These are phyloP conservation scores for Blastobasis lacticolella DNA, from an alignment of 2,888 invertebrate species.

Conservation along the genomic window DNA sequence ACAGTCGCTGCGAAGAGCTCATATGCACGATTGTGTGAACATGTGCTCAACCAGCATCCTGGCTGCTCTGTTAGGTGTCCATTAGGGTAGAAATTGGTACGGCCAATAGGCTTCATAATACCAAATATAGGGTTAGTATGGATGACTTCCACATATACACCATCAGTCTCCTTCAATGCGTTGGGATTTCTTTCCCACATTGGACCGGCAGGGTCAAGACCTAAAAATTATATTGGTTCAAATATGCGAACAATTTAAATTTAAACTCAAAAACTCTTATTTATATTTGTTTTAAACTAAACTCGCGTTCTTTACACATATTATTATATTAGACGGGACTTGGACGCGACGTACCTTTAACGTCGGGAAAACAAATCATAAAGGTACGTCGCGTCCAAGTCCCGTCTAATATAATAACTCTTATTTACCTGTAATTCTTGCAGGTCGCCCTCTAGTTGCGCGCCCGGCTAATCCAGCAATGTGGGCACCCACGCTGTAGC, in stretches of 20 bases:
- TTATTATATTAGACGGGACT: too few species aligned
- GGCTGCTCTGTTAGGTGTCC: constrained; percentile 29
- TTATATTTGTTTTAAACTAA: too few species aligned
- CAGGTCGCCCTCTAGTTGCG: constrained; percentile 18
- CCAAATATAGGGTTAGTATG: constrained; percentile 37
- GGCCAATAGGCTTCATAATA: constrained; percentile 26
- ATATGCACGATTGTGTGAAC: constrained; percentile 4
- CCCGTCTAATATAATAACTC: too few species aligned
- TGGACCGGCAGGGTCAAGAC: constrained; percentile 18
- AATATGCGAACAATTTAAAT: too few species aligned
- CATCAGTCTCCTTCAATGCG: constrained; percentile 24
- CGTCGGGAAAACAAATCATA: too few species aligned
- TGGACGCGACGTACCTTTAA: too few species aligned
- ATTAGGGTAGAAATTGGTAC: constrained; percentile 37
- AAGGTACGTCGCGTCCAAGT: too few species aligned
- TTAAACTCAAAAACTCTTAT: too few species aligned
- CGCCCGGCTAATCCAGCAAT: constrained; percentile 39
- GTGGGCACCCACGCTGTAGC: constrained; percentile 49
- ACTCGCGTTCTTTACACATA: too few species aligned
- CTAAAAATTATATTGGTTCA: too few species aligned
- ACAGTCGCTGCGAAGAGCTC: constrained; percentile 22
- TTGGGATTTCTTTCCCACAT: constrained; percentile 25
- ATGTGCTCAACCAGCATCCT: constrained; percentile 19
- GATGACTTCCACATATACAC: constrained; percentile 32
- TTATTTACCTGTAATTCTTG: constrained; percentile 28